Evolutionary conservation across 1,140 invertebrate species (phyloP).

Genomic region (Drosophila nigrodunni): DNA sequence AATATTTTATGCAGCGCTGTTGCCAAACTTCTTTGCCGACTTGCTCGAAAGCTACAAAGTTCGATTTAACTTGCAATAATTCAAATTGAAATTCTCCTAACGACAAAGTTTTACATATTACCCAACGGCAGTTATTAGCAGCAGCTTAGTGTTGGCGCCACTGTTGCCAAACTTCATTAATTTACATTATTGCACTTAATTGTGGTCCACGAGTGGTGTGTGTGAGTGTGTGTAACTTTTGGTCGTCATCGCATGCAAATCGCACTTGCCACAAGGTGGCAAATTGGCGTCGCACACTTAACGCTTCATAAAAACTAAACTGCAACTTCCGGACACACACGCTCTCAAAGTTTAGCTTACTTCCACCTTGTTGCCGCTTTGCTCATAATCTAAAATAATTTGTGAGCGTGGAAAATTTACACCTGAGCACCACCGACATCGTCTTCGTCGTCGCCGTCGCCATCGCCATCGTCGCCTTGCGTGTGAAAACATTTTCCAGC

Average conservation of each 20-base stretch:
- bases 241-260: constrained; percentile 63
- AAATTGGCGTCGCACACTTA: constrained; percentile 43
- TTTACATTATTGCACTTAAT: constrained; percentile 51
- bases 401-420: constrained; percentile 76
- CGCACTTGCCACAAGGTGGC: constrained; percentile 1
- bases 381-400: constrained; percentile 82
- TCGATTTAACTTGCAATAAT: constrained; percentile 8
- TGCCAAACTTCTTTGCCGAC: constrained; percentile 15
- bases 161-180: constrained; percentile 38
- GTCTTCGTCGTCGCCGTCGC: constrained; percentile 15
- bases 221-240: constrained; percentile 50
- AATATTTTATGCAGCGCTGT: background rate
- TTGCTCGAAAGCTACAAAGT: background rate
- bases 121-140: constrained; percentile 32
- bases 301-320: constrained; percentile 77
- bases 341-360: constrained; percentile 14
- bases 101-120: constrained; percentile 2
- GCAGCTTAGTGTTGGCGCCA: background rate
- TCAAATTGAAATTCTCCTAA: background rate
- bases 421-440: constrained; percentile 48
- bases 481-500: constrained; percentile 78
- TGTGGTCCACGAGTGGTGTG: constrained; percentile 69
- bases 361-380: constrained; percentile 12
- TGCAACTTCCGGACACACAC: constrained; percentile 64
- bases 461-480: constrained; percentile 50